These are phyloP conservation scores for Petrophora chlorosata DNA, from an alignment of 2,888 invertebrate species.

Conservation along the genomic window DNA sequence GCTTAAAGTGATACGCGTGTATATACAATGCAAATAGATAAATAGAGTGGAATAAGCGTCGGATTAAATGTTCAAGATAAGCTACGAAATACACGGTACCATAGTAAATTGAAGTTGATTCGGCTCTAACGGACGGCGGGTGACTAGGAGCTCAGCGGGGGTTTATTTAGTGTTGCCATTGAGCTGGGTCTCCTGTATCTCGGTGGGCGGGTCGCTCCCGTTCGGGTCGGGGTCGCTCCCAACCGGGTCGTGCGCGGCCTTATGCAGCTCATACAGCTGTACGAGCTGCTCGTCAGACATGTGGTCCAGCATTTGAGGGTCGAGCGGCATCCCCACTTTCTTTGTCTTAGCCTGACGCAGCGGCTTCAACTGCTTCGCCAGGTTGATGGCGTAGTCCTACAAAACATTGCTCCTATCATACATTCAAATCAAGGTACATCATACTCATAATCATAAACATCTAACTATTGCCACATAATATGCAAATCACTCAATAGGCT, in stretches of 20 bases:
- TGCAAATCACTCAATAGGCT: too few species aligned
- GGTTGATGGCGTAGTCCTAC: conserved; percentile 89
- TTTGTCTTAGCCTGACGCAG: conserved; percentile 83
- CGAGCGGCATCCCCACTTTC: conserved; percentile 86
- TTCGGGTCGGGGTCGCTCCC: too few species aligned
- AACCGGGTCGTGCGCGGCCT: conserved; percentile 81
- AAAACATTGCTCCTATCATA: too few species aligned
- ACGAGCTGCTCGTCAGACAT: conserved; percentile 89
- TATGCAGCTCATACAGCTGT: conserved; percentile 92
- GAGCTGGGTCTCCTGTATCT: not conserved
- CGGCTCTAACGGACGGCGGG: too few species aligned
- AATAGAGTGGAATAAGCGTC: not conserved
- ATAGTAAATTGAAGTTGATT: too few species aligned
- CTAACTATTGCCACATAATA: too few species aligned
- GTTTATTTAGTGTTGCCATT: not conserved
- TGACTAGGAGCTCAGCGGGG: not conserved
- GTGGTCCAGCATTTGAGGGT: conserved; percentile 85
- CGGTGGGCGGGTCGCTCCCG: not conserved
- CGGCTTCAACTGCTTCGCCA: conserved; percentile 89
- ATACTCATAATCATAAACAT: too few species aligned
- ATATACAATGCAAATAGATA: not conserved
- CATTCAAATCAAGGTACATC: too few species aligned
- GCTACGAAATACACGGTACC: too few species aligned
- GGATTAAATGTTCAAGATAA: not conserved
- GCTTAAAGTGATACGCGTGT: not conserved